These are phyloP conservation scores for Eueremaeus valkanovi DNA, from an alignment of 2,888 invertebrate species.

Conservation along the genomic window DNA sequence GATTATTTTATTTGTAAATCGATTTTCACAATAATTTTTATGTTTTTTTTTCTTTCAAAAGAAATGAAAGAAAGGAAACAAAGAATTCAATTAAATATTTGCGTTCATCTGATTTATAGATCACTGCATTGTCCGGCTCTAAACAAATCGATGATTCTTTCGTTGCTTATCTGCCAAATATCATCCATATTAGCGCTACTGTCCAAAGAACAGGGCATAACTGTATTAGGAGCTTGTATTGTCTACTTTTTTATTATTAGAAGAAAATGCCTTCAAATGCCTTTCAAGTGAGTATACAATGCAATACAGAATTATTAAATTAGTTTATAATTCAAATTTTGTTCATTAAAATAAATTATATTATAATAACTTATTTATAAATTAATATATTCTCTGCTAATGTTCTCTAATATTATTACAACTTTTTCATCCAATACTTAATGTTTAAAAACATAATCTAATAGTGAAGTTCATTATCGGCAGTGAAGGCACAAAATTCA, in stretches of 20 bases:
- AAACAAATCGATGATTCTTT: conserved; percentile 26
- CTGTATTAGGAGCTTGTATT: conserved; percentile 52
- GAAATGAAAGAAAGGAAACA: neutral
- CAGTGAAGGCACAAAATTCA: too few relatives aligned
- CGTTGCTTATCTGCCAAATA: conserved; percentile 36
- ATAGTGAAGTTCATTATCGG: too few relatives aligned
- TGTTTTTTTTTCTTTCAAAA: neutral
- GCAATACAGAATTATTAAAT: too few relatives aligned
- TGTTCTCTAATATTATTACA: too few relatives aligned
- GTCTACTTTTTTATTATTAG: conserved; percentile 23
- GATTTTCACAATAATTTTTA: neutral
- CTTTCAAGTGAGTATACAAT: conserved; percentile 17
- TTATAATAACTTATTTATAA: too few relatives aligned
- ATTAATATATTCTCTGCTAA: too few relatives aligned
- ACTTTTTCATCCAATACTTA: too few relatives aligned
- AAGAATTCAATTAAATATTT: conserved; percentile 9
- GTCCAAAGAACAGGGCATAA: conserved; percentile 54
- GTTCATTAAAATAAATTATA: too few relatives aligned
- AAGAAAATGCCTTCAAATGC: conserved; percentile 16
- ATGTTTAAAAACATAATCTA: too few relatives aligned
- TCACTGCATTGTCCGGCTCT: conserved; percentile 3
- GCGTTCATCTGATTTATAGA: neutral
- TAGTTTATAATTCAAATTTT: too few relatives aligned
- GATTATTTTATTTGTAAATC: too few relatives aligned
- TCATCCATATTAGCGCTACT: conserved; percentile 51